Evolutionary conservation across 37 sponge, comb jelly and placozoan genomes (phyloP).

Genomic region (Aplysina aerophoba): DNA sequence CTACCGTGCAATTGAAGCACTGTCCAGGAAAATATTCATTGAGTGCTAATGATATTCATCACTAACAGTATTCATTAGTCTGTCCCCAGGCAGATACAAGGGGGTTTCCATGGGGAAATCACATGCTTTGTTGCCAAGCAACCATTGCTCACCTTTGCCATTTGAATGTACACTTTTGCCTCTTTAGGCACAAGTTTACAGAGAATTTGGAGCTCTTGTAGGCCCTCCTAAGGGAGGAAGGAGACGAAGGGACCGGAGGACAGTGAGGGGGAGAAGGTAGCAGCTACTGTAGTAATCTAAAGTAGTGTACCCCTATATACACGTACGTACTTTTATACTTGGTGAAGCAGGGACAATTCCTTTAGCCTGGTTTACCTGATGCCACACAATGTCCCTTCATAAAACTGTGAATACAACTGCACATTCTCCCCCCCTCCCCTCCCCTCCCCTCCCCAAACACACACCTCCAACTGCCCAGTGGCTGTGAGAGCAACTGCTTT

Average conservation of each 20-base stretch:
- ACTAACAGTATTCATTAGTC: background rate
- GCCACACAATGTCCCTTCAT: too few species aligned
- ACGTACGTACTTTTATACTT: too few species aligned
- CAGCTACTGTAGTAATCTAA: too few species aligned
- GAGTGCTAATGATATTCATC: background rate
- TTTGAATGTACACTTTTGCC: constrained; percentile 75
- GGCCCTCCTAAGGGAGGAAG: too few species aligned
- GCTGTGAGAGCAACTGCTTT: constrained; percentile 12
- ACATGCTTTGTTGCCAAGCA: background rate
- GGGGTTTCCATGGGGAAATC: constrained; percentile 17
- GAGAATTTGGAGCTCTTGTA: constrained; percentile 72
- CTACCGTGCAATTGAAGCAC: too few species aligned
- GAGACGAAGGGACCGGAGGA: background rate
- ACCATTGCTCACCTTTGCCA: constrained; percentile 75
- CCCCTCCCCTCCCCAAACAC: constrained; percentile 9
- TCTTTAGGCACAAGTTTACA: constrained; percentile 73
- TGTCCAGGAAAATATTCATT: background rate
- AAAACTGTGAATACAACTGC: background rate
- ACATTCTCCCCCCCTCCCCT: background rate
- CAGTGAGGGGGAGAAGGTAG: background rate
- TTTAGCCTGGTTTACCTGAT: too few species aligned
- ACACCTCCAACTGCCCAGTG: constrained; percentile 7
- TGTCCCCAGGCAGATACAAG: background rate
- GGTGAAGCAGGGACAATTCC: too few species aligned
- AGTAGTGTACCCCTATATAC: too few species aligned